These are phyloP conservation scores for Lamellibrachia columna DNA, from an alignment of 2,888 invertebrate species.

Conservation along the genomic window DNA sequence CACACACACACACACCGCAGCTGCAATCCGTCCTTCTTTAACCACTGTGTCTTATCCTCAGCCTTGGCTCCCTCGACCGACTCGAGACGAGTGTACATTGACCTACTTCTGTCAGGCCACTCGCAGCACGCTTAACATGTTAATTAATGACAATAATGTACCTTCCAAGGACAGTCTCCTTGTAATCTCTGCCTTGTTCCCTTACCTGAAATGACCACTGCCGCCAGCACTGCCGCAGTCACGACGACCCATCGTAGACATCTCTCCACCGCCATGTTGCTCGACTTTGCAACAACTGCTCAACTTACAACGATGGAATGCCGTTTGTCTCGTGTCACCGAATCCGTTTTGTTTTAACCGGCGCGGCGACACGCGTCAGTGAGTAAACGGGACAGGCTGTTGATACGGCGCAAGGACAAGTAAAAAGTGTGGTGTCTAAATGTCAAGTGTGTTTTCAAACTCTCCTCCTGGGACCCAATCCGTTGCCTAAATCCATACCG, in stretches of 20 bases:
- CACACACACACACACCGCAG: not conserved
- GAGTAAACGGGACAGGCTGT: not conserved
- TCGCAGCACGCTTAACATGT: no score
- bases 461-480: not conserved
- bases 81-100: no score
- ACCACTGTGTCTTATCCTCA: no score
- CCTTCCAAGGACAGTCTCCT: no score
- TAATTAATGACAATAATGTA: no score
- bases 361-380: not conserved
- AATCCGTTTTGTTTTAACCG: not conserved
- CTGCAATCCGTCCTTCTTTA: no score
- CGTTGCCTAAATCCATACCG: not conserved
- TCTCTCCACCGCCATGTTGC: not conserved
- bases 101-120: no score
- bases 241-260: not conserved
- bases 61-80: no score
- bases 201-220: not conserved
- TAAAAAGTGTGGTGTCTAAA: no score
- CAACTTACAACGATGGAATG: not conserved
- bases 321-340: not conserved
- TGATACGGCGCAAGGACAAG: no score
- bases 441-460: no score
- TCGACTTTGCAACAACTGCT: not conserved
- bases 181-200: not conserved
- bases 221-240: not conserved